Evolutionary conservation across 2,888 invertebrate species (phyloP).

Genomic region (Drosophila fungiperda): DNA sequence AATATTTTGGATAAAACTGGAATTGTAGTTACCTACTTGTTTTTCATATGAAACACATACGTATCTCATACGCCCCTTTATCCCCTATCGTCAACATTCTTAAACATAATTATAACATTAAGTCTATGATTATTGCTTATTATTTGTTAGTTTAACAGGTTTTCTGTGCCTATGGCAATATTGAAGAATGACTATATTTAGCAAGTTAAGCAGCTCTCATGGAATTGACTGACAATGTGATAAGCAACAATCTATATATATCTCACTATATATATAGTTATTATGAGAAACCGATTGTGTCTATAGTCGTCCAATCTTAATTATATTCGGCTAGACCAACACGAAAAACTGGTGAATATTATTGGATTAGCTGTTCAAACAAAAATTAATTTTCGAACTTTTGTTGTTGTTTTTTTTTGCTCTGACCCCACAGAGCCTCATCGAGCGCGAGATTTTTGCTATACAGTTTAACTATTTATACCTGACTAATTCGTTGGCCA

Average conservation of each 20-base stretch:
- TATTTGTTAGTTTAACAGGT: background rate
- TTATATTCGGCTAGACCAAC: background rate
- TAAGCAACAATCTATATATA: background rate
- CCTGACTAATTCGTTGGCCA: background rate
- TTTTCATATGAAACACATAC: background rate
- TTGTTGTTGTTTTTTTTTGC: background rate
- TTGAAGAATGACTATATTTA: slow-evolving; percentile 6
- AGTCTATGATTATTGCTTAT: background rate
- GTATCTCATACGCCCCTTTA: background rate
- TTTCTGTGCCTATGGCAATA: background rate
- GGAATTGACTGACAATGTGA: slow-evolving; percentile 1
- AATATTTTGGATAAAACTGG: slow-evolving; percentile 27
- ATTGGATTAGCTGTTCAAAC: background rate
- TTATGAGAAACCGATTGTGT: background rate
- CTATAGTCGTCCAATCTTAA: background rate
- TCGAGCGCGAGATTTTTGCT: background rate
- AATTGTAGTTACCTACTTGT: slow-evolving; percentile 56
- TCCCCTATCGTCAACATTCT: background rate
- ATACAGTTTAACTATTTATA: background rate
- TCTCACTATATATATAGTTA: background rate
- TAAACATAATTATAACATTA: background rate
- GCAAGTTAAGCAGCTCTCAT: slow-evolving; percentile 12
- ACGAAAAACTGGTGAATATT: background rate
- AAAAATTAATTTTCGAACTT: background rate
- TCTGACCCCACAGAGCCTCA: background rate